Evolutionary conservation across 2,113 vertebrate species (phyloP), one percentile per base, ranked within the genome.

Genomic region (Lasiurus cinereus): DNA sequence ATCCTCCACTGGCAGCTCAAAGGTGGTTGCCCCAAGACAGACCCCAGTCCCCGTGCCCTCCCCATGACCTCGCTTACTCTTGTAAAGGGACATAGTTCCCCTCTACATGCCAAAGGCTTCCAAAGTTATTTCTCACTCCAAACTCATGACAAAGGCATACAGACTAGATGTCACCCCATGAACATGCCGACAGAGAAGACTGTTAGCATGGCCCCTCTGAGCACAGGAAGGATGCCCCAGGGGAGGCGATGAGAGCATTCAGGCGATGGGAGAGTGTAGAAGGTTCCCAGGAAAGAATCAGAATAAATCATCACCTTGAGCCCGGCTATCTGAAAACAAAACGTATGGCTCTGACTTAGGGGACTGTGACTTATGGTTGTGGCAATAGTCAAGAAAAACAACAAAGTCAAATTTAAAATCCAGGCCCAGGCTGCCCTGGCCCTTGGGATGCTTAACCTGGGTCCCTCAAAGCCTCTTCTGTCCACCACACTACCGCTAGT

Each of bases 201-300:
- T 6, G 21, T 12, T 48, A 67, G 24, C 33, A 24, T 78, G 73
- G 54, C 18, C 56, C 74, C 82, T 77, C 24, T 31, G 43, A 96
- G 69, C 24, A 52, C 18, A 66, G 54, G 69, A 56, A 18, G 21
- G 78, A 96, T 79, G 52, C 74, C 74, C 83, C 74, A 14, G 84
- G 43, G 50, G 66, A 56, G 76, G 86, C 39, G n/a, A 79, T 29
- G 82, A 93, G 46, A 95, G 31, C 83, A 83, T 62, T 59, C n/a
- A 87, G 56, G 82, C 66, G 87, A 80, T 52, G 69, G 84, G n/a
- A 84, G 82, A 76, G 39, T 46, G 64, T 4, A 88, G 66, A 67
- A 83, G 85, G 52, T 94, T 88, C 46, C 87, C 74, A 80, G 31
- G 48, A 96, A 85, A 94, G 33, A 94, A 86, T 94, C 79, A 95